Evolutionary conservation across 2,797 vertebrate species (phyloP), one percentile per base, ranked within the genome.

Genomic region (Monodelphis domestica): DNA sequence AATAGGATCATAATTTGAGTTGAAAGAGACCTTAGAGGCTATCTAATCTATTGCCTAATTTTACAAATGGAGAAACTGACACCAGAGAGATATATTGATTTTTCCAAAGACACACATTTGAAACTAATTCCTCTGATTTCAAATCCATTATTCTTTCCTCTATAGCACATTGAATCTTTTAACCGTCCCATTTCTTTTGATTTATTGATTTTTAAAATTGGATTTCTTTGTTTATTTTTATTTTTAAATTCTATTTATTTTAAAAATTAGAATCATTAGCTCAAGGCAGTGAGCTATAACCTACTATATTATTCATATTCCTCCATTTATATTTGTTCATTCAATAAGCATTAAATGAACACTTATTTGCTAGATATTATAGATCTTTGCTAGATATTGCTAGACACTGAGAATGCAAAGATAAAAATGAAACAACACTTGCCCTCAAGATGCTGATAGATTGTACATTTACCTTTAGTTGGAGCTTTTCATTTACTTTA

Each of bases 181-280:
- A 84, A 50, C 11, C 26, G 10, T 26, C 38, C 38, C 10, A 11
- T 50, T 57, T 45, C 28, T 21, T 59, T 28, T 7, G 55, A 88
- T 93, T 92, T 93, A 15, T 88, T 30, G 57, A 54, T 91, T 53
- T 50, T 95, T 94, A n/a, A n/a, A n/a, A n/a, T n/a, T n/a, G n/a
- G n/a, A n/a, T n/a, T n/a, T n/a, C n/a, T n/a, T n/a, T n/a, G n/a
- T n/a, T n/a, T n/a, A n/a, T n/a, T n/a, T n/a, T n/a, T n/a, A n/a
- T n/a, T n/a, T n/a, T n/a, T n/a, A n/a, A n/a, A n/a, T n/a, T n/a
- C n/a, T n/a, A n/a, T n/a, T n/a, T n/a, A n/a, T n/a, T n/a, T n/a
- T n/a, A 88, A 88, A 24, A 70, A 89, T 28, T 4, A 33, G 0
- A 17, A 26, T 5, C 70, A n/a, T n/a, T 21, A 53, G 9, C 56